A percentile compares a stretch with the other conserved stretches of the same genome.
Conservation (phyloP, 2,888 invertebrate genomes). For the Stramonita haemastoma region DNA sequence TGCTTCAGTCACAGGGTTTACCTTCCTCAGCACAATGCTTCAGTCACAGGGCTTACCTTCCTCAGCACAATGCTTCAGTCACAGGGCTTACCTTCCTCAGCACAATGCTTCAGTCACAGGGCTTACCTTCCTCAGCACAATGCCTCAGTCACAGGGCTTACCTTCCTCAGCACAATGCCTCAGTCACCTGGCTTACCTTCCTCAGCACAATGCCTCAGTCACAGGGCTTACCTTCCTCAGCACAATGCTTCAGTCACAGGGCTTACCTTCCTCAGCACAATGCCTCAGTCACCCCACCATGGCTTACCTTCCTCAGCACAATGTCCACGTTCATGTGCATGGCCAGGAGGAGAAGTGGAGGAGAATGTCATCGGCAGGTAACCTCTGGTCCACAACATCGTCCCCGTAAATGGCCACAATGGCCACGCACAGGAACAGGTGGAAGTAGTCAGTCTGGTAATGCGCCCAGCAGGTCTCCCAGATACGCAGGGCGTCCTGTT, state of each 20-base stretch:
- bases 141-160: too few species aligned
- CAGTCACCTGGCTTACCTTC: constrained; percentile 80
- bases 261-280: constrained; percentile 88
- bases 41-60: too few species aligned
- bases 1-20: constrained; percentile 54
- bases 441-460: constrained; percentile 96
- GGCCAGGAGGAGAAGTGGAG: constrained; percentile 96
- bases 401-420: constrained; percentile 93
- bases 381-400: constrained; percentile 90
- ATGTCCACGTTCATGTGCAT: constrained; percentile 98
- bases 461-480: constrained; percentile 99
- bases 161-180: constrained; percentile 89
- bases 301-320: constrained; percentile 86
- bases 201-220: constrained; percentile 86
- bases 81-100: too few species aligned
- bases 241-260: neutral
- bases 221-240: too few species aligned
- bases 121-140: too few species aligned
- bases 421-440: constrained; percentile 94
- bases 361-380: constrained; percentile 95
- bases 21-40: constrained; percentile 89
- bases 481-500: constrained; percentile 91
- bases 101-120: neutral
- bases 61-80: too few species aligned
- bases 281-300: constrained; percentile 71